Conservation (phyloP, 1,140 invertebrate genomes). For the Eupeodes corollae region DNA sequence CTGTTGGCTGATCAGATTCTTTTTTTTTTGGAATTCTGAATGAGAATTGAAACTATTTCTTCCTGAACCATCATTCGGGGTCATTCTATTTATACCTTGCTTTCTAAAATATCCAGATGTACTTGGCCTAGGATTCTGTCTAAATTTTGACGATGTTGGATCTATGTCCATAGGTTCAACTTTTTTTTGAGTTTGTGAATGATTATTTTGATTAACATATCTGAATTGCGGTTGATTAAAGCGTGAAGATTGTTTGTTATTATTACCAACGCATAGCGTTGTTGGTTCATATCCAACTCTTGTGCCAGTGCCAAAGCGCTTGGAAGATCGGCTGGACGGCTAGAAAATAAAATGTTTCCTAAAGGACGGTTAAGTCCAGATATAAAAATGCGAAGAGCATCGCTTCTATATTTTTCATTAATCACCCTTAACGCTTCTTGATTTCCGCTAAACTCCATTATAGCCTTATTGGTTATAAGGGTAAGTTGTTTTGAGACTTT, state of each 20-base stretch:
- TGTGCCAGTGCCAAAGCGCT: constrained; percentile 7
- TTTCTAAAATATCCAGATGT: background rate
- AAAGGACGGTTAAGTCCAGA: background rate
- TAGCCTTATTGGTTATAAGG: constrained; percentile 2
- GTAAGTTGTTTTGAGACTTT: constrained; percentile 2
- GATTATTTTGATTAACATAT: background rate
- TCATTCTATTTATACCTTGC: no score
- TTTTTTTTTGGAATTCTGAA: no score
- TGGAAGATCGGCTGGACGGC: constrained; percentile 5
- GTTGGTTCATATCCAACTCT: constrained; percentile 8
- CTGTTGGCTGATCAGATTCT: no score
- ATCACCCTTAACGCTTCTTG: background rate
- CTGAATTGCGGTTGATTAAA: background rate
- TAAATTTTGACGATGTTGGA: background rate
- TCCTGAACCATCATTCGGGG: no score
- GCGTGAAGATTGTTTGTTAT: background rate
- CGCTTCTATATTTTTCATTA: constrained; percentile 5
- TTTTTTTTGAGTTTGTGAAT: background rate
- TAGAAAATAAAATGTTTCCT: constrained; percentile 5
- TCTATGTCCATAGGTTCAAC: background rate
- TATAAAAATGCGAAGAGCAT: constrained; percentile 6
- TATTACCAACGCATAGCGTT: constrained; percentile 5
- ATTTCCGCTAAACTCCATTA: background rate
- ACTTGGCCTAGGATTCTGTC: background rate
- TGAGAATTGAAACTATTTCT: no score